Evolutionary conservation across 2,797 vertebrate species (phyloP).

Genomic region (Gallinago solitaria): DNA sequence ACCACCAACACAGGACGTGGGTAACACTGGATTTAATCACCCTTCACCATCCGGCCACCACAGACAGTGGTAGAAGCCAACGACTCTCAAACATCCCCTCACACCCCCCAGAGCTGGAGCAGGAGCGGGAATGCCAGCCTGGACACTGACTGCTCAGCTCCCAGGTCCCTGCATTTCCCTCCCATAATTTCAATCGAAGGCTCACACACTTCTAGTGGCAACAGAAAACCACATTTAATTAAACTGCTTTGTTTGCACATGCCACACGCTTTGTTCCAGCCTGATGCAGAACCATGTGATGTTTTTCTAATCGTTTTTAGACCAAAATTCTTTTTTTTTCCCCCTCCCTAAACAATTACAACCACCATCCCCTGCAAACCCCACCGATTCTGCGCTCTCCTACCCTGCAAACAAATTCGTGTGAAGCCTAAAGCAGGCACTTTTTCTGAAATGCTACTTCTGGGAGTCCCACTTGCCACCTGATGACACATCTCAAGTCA

Average conservation of each 20-base stretch:
- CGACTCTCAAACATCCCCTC: neutral
- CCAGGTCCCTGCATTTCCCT: fast-evolving
- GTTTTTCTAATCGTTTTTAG: neutral
- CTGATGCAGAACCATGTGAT: neutral
- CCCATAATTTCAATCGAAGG: neutral
- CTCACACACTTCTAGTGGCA: neutral
- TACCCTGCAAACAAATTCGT: neutral
- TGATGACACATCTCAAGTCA: no score
- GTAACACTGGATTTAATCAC: fast-evolving
- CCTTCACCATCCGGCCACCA: neutral
- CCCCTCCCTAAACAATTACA: neutral
- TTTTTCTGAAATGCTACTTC: neutral
- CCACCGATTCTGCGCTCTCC: neutral
- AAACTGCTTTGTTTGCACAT: neutral
- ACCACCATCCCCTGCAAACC: neutral
- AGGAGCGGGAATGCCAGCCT: neutral
- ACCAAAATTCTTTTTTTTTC: neutral
- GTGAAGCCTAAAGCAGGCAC: neutral
- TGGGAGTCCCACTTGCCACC: neutral
- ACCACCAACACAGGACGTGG: fast-evolving
- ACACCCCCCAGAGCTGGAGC: neutral
- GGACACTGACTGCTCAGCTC: fast-evolving
- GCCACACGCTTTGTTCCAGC: neutral
- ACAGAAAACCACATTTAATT: neutral
- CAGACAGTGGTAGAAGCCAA: neutral